phyloP scores from a whole-genome alignment of 2,888 invertebrate species.

The Dione juno region DNA sequence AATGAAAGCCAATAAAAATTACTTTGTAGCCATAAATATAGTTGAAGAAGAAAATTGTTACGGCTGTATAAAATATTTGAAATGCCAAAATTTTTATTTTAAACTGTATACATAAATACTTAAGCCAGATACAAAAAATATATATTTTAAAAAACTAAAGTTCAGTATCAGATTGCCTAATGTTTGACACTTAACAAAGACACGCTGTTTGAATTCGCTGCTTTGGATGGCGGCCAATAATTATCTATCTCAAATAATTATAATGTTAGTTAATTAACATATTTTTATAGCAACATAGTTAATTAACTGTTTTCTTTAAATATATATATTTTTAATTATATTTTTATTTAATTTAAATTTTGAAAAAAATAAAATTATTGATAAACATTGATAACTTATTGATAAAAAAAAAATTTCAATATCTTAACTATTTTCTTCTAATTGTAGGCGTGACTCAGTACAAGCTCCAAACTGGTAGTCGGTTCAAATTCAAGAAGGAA shows the following conservation, averaged over 20 bases:
- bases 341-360: no score
- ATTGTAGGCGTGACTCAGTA: background rate
- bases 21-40: background rate
- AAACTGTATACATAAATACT: background rate
- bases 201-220: background rate
- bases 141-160: background rate
- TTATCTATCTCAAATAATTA: constrained; percentile 4
- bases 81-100: no score
- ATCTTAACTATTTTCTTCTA: no score
- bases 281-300: background rate
- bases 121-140: background rate
- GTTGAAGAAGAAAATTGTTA: background rate
- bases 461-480: background rate
- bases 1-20: background rate
- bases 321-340: no score
- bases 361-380: no score
- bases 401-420: no score
- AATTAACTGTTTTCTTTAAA: no score
- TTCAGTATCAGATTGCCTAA: background rate
- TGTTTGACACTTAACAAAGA: constrained; percentile 6
- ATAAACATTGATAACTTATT: no score
- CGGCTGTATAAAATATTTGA: background rate
- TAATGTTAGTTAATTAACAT: background rate
- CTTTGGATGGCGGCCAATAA: constrained; percentile 15
- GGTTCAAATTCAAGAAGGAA: background rate